These are phyloP conservation scores for Notechis scutatus DNA, from an alignment of 2,113 vertebrate genomes.

Conservation along the genomic window DNA sequence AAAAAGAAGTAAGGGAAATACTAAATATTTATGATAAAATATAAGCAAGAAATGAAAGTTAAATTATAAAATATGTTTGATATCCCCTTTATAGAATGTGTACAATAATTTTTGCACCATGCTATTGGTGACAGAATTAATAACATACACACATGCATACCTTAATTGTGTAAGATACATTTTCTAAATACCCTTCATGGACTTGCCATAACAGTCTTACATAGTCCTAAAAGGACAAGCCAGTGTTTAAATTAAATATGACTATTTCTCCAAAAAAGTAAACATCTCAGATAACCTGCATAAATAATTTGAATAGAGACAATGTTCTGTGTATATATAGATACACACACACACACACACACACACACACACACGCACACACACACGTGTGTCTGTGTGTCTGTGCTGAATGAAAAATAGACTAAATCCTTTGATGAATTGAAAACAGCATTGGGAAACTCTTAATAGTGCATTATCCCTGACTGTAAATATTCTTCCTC, in stretches of 20 bases:
- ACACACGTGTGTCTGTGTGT: not conserved
- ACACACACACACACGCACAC: not conserved
- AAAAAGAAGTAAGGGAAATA: not conserved
- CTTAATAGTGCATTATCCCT: constrained; percentile 12
- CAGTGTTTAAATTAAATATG: not conserved
- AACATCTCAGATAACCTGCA: not conserved
- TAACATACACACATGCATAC: not conserved
- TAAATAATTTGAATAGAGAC: not conserved
- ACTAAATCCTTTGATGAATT: not conserved
- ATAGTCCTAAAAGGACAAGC: not conserved
- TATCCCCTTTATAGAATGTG: not conserved
- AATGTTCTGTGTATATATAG: not conserved
- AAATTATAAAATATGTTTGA: not conserved
- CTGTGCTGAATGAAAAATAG: not conserved
- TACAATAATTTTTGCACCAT: not conserved
- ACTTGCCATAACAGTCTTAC: not conserved
- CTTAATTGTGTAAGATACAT: too few species aligned
- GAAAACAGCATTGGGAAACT: not conserved
- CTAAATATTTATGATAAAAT: not conserved
- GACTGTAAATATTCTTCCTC: not conserved
- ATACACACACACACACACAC: not conserved
- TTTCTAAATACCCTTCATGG: not conserved
- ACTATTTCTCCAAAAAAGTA: not conserved
- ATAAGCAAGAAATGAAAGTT: not conserved
- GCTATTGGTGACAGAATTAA: not conserved